Evolutionary conservation across 2,113 vertebrate species (phyloP).

Genomic region (Nothocercus julius): DNA sequence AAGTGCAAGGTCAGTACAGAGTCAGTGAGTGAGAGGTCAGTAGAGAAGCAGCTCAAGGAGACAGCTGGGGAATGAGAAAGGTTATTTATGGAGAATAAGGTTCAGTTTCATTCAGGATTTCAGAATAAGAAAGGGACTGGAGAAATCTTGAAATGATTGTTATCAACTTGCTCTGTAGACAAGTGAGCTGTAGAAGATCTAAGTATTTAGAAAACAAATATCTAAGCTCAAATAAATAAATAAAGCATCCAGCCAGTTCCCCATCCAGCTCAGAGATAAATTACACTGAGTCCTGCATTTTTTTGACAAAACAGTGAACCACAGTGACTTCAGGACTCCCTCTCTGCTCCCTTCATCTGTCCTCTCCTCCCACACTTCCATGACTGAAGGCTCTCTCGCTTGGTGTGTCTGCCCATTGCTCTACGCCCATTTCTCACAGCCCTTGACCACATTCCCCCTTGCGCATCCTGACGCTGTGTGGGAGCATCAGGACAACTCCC

Average conservation of each 20-base stretch:
- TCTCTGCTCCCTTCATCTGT: not conserved
- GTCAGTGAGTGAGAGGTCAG: slow-evolving; percentile 52
- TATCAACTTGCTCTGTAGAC: not conserved
- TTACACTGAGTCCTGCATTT: not conserved
- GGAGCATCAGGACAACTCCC: not conserved
- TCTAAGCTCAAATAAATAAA: not conserved
- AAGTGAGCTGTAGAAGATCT: not conserved
- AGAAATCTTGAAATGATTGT: not conserved
- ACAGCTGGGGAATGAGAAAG: slow-evolving; percentile 42
- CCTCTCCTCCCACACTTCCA: not conserved
- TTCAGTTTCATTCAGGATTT: slow-evolving; percentile 41
- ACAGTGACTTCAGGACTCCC: not conserved
- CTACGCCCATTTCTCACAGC: not conserved
- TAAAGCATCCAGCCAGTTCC: not conserved
- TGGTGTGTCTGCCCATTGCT: not conserved
- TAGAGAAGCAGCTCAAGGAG: slow-evolving; percentile 12
- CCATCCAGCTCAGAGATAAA: not conserved
- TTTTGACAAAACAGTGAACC: not conserved
- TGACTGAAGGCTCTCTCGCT: not conserved
- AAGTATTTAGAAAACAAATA: slow-evolving; percentile 12
- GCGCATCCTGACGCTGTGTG: fast-evolving
- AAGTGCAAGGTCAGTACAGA: slow-evolving; percentile 46
- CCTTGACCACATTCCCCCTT: not conserved
- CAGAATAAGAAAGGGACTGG: slow-evolving; percentile 12
- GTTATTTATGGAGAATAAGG: slow-evolving; percentile 54